Evolutionary conservation across 1,140 invertebrate genomes (phyloP).

Genomic region (Bombus ignitus): DNA sequence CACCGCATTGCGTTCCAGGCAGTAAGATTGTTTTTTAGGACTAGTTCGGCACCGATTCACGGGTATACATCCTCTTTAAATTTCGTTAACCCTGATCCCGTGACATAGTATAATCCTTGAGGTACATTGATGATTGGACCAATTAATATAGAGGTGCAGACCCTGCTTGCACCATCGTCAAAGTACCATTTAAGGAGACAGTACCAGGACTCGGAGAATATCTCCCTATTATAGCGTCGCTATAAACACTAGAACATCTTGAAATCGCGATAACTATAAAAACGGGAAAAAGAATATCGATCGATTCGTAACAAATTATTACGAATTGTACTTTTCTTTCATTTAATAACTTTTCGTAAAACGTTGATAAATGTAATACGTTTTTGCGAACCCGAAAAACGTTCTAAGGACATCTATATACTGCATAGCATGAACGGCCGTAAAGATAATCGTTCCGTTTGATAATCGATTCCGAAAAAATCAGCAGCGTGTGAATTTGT

Average conservation of each 20-base stretch:
- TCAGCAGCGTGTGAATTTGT: background rate
- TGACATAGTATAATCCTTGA: background rate
- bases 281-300: conserved; percentile 1
- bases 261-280: conserved; percentile 24
- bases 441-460: background rate
- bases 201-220: conserved; percentile 2
- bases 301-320: conserved; percentile 19
- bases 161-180: conserved; percentile 23
- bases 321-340: conserved; percentile 8
- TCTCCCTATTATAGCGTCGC: conserved; percentile 22
- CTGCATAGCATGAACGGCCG: background rate
- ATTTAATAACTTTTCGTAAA: background rate
- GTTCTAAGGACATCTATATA: background rate
- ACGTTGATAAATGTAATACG: conserved; percentile 20
- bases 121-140: conserved; percentile 14
- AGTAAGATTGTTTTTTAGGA: conserved; percentile 63
- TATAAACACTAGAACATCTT: conserved; percentile 24
- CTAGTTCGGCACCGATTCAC: conserved; percentile 35
- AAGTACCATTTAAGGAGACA: conserved; percentile 15
- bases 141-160: conserved; percentile 5
- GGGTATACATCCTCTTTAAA: conserved; percentile 8
- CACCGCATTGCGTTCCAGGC: conserved; percentile 55
- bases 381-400: background rate
- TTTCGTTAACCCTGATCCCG: background rate
- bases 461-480: no score